phyloP scores from a whole-genome alignment of 2,797 vertebrate genomes.

The Intellagama lesueurii region DNA sequence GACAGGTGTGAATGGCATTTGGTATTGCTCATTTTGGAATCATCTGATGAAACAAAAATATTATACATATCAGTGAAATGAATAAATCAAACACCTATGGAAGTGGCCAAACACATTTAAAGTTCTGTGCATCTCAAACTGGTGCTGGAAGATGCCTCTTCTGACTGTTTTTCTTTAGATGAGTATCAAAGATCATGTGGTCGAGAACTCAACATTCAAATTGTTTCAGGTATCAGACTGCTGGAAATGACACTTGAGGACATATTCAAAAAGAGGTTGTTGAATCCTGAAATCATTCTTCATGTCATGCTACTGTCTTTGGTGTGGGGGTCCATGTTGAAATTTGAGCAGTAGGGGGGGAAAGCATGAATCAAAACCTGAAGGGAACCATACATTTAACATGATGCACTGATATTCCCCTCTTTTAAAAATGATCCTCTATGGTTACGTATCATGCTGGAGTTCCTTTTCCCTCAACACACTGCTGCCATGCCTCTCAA shows the following conservation, averaged over 20 bases:
- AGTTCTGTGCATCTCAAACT: conserved; percentile 48
- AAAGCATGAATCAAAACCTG: conserved; percentile 34
- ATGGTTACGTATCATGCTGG: neutral
- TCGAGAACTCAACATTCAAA: conserved; percentile 52
- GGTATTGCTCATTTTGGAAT: conserved; percentile 30
- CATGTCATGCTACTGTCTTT: neutral
- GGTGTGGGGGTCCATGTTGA: neutral
- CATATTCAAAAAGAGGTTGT: conserved; percentile 7
- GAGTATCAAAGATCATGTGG: conserved; percentile 41
- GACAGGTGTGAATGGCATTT: conserved; percentile 9
- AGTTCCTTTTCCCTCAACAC: neutral
- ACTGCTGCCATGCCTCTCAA: conserved; percentile 25
- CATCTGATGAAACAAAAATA: conserved; percentile 43
- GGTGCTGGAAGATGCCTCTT: conserved; percentile 8
- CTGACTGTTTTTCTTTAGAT: conserved; percentile 16
- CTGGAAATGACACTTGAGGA: conserved; percentile 26
- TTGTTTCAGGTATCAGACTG: conserved; percentile 51
- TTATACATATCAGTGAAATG: conserved; percentile 34
- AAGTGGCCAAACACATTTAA: conserved; percentile 45
- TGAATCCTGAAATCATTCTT: conserved; percentile 22
- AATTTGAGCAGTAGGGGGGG: neutral
- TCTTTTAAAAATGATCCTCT: neutral
- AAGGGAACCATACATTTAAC: conserved; percentile 17
- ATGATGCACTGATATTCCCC: neutral
- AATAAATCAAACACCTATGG: conserved; percentile 28